Evolutionary conservation across 2,888 invertebrate genomes (phyloP), one percentile per base, ranked within the genome.

Genomic region (Eurytoma adleriae): DNA sequence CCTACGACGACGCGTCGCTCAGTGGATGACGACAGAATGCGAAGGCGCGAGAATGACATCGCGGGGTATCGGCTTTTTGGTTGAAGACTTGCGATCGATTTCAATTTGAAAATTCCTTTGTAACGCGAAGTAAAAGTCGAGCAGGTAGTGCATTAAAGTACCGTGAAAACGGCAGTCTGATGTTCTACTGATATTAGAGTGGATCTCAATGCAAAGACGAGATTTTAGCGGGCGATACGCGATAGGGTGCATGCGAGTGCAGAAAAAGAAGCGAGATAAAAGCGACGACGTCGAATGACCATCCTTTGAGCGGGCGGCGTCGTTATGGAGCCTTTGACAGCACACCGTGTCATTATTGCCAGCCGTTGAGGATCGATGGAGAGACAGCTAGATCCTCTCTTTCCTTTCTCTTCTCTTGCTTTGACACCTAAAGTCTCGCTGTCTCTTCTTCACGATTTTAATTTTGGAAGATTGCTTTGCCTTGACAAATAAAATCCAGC

Each of bases 251-350:
- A 50, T 59, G 54, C 61, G 16, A 18, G 1, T 20, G 18, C 50
- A 5, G 16, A 24, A 16, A 18, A 24, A 7, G 59, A 70, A 56
- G 70, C n/a, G 54, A 16, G 40, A 72, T 30, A 16, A 30, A 67
- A 18, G 3, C 30, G 16, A 48, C 40, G 30, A 18, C 40, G 61
- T 59, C 40, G 64, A 54, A 68, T 73, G 61, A 61, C 61, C 67
- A 72, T 68, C 72, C 73, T 68, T 73, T 78, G 79, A 79, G 79
- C 75, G 79, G 62, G 70, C 67, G 70, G 70, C 71, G 70, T 76
- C 79, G 80, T 72, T 80, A 76, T 68, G 69, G 71, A 71, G 76
- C 71, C 76, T 80, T 80, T 80, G 80, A 76, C 80, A 56, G 24
- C 16, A 3, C 54, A 24, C 61, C 40, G 59, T 50, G 50, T 57